Evolutionary conservation across 2,113 vertebrate species (phyloP).

Genomic region (Lamprotornis superbus): DNA sequence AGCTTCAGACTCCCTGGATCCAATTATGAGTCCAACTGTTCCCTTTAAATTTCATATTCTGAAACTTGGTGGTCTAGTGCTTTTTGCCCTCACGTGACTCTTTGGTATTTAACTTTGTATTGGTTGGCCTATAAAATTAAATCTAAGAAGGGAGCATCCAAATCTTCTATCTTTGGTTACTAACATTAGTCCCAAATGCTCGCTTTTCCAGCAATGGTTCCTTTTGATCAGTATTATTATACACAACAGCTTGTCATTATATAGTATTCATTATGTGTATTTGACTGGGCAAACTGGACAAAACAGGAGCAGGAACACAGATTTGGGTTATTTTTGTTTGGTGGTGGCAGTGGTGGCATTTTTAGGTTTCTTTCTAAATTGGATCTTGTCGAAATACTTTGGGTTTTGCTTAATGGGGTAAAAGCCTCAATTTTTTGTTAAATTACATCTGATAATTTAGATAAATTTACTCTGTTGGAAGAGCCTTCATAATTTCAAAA

Average conservation of each 20-base stretch:
- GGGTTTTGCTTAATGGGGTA: not conserved
- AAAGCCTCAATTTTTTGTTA: not conserved
- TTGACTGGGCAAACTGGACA: not conserved
- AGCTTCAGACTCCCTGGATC: constrained; percentile 40
- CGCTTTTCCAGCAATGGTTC: not conserved
- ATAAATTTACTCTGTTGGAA: not conserved
- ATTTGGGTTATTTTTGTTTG: not conserved
- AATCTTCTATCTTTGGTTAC: not conserved
- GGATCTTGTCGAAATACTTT: not conserved
- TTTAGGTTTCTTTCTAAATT: not conserved
- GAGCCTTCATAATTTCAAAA: not conserved
- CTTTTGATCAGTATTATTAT: not conserved
- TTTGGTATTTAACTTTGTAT: not conserved
- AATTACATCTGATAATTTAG: not conserved
- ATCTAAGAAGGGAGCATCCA: not conserved
- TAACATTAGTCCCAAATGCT: not conserved
- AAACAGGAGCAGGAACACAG: not conserved
- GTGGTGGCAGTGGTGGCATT: not conserved
- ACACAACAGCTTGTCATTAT: not conserved
- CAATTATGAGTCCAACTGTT: constrained; percentile 19
- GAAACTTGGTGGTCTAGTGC: constrained; percentile 30
- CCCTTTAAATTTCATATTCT: constrained; percentile 48
- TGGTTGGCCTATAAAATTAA: not conserved
- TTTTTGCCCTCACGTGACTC: constrained; percentile 18
- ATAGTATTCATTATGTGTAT: not conserved